A percentile compares a stretch with the other conserved stretches of the same genome.
Evolutionary conservation across 2,888 invertebrate species (phyloP).

Genomic region (Lasioglossum figueresi): DNA sequence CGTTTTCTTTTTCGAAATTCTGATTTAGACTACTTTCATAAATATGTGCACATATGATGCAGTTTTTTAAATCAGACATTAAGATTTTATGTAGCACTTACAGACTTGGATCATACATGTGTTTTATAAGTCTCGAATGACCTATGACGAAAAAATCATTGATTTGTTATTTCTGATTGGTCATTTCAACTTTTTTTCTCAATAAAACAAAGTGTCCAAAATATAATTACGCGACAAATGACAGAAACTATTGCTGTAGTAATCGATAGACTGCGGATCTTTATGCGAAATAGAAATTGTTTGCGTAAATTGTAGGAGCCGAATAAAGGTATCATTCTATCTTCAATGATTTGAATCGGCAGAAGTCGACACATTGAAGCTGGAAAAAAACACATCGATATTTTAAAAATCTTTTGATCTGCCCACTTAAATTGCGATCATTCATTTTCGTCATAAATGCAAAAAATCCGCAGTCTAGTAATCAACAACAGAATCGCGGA

Average conservation of each 20-base stretch:
- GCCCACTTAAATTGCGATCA: neutral
- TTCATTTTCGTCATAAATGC: neutral
- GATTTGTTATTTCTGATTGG: neutral
- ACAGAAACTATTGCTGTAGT: neutral
- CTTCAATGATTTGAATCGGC: too few species aligned
- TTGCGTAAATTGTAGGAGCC: too few species aligned
- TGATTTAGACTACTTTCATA: too few species aligned
- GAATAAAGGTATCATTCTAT: too few species aligned
- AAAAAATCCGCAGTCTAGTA: neutral
- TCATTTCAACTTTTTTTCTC: neutral
- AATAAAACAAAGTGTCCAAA: neutral
- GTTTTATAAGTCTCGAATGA: neutral
- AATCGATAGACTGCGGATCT: neutral
- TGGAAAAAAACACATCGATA: too few species aligned
- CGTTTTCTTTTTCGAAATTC: too few species aligned
- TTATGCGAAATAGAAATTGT: too few species aligned
- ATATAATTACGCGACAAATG: neutral
- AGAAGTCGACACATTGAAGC: too few species aligned
- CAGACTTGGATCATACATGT: neutral
- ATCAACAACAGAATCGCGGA: neutral
- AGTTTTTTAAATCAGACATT: too few species aligned
- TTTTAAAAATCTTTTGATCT: too few species aligned
- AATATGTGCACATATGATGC: too few species aligned
- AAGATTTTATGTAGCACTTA: too few species aligned
- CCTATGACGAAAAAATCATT: neutral